Percentiles rank a stretch among this genome's conserved stretches.
These are phyloP conservation scores for Beaufortia kweichowensis DNA, from an alignment of 2,113 vertebrate species.

Conservation along the genomic window DNA sequence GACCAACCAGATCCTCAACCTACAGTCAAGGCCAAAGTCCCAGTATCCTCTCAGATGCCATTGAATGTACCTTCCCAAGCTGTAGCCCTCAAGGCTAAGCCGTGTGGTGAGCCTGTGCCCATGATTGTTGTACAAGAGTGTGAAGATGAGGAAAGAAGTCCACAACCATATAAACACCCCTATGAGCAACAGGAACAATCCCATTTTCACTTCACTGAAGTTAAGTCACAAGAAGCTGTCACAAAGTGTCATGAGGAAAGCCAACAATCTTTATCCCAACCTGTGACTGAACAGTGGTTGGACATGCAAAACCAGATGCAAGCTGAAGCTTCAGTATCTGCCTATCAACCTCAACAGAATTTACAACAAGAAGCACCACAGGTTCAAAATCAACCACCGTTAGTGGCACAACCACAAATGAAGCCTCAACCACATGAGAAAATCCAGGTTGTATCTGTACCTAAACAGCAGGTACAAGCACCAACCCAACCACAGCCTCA, in stretches of 20 bases:
- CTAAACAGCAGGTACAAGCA: constrained; percentile 1
- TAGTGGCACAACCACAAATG: not conserved
- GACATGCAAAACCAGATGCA: constrained; percentile 20
- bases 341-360: constrained; percentile 3
- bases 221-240: not conserved
- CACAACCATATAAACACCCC: constrained; percentile 54
- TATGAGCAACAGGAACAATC: constrained; percentile 18
- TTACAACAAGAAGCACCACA: not conserved
- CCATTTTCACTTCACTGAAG: constrained; percentile 3
- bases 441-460: not conserved
- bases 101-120: constrained; percentile 54
- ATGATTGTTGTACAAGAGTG: constrained; percentile 70
- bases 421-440: constrained; percentile 15
- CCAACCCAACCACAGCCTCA: constrained; percentile 28
- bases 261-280: constrained; percentile 17
- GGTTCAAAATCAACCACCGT: constrained; percentile 15
- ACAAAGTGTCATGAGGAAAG: not conserved
- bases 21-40: not conserved
- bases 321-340: not conserved
- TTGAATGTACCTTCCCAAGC: not conserved
- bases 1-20: not conserved
- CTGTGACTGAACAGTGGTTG: constrained; percentile 4
- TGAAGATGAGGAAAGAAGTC: constrained; percentile 52
- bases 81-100: constrained; percentile 5
- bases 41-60: constrained; percentile 3